Conservation (phyloP, 2,888 invertebrate species). For the Fissipunctia ypsillon region DNA sequence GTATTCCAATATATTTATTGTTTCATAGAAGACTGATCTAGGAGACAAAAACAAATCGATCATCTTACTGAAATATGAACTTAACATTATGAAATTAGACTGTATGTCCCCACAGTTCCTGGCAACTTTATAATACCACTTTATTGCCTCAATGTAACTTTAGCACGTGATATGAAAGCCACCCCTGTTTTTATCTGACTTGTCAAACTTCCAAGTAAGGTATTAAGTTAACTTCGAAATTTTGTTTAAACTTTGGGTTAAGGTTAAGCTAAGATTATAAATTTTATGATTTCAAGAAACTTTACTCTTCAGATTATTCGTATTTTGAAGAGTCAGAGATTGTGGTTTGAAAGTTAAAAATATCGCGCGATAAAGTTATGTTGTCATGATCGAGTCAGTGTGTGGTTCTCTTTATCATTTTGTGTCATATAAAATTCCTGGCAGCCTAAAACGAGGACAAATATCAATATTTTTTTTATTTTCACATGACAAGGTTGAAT, state of each 20-base stretch:
- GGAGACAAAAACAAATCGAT: background rate
- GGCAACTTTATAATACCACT: slow-evolving; percentile 35
- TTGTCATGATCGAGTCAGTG: background rate
- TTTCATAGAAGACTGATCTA: background rate
- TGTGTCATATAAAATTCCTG: slow-evolving; percentile 29
- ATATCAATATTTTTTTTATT: slow-evolving; percentile 17
- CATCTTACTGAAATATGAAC: background rate
- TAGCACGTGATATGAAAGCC: slow-evolving; percentile 40
- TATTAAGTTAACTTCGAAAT: slow-evolving; percentile 54
- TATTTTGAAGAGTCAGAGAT: slow-evolving; percentile 8
- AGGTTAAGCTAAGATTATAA: slow-evolving; percentile 59
- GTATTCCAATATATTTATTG: background rate
- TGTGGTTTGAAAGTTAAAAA: background rate
- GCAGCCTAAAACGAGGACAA: slow-evolving; percentile 6
- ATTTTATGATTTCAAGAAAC: slow-evolving; percentile 47
- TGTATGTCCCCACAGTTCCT: background rate
- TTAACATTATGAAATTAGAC: background rate
- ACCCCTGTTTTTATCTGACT: slow-evolving; percentile 55
- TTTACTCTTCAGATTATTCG: slow-evolving; percentile 26
- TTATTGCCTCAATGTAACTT: slow-evolving; percentile 36
- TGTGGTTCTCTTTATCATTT: slow-evolving; percentile 9
- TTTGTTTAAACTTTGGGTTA: slow-evolving; percentile 52
- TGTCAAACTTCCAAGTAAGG: slow-evolving; percentile 58
- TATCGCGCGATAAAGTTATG: background rate
- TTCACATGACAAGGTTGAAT: slow-evolving; percentile 31